These are phyloP conservation scores for Chrysina gloriosa DNA, from an alignment of 2,888 invertebrate genomes.

Conservation along the genomic window DNA sequence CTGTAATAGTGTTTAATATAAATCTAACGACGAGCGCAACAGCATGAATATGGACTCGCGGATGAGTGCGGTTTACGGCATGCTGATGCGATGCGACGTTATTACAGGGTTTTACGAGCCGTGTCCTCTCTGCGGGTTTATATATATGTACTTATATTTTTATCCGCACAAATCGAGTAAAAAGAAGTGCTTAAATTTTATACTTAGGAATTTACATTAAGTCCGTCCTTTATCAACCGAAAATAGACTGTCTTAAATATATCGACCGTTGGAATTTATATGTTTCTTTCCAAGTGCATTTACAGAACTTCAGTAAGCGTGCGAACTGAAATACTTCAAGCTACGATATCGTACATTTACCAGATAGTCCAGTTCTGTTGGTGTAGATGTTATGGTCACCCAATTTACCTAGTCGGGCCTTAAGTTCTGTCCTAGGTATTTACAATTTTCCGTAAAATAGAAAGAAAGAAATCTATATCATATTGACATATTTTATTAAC, in stretches of 20 bases:
- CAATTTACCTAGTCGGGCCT: no score
- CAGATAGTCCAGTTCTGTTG: no score
- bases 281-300: no score
- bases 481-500: no score
- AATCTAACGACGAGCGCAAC: constrained; percentile 12
- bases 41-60: not conserved
- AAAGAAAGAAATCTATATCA: no score
- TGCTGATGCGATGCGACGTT: constrained; percentile 15
- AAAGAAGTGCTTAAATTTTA: constrained; percentile 29
- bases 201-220: constrained; percentile 31
- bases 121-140: constrained; percentile 3
- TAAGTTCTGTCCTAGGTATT: no score
- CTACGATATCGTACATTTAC: no score
- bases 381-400: no score
- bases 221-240: constrained; percentile 28
- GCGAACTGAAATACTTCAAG: no score
- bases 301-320: no score
- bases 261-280: constrained; percentile 28
- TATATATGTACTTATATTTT: constrained; percentile 38
- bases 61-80: constrained; percentile 27
- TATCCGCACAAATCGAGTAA: constrained; percentile 38
- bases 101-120: constrained; percentile 31
- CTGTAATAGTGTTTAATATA: constrained; percentile 28
- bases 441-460: no score
- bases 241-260: constrained; percentile 37